Percentiles rank a stretch among this genome's conserved stretches.
Conservation (phyloP, 2,797 vertebrate genomes). For the Syngnathus acus region DNA sequence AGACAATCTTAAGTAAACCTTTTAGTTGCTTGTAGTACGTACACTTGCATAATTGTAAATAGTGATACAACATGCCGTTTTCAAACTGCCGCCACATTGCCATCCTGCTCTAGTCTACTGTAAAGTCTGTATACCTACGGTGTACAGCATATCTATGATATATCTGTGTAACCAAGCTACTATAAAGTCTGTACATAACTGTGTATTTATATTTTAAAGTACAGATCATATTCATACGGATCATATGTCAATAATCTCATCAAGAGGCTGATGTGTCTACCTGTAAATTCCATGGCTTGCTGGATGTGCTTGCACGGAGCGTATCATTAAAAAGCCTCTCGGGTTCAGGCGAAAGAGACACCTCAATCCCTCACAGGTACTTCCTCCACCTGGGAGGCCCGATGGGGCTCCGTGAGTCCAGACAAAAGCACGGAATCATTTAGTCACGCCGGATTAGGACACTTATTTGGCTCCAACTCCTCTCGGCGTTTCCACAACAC, state of each 20-base stretch:
- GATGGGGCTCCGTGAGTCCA: conserved; percentile 20
- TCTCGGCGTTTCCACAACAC: conserved; percentile 39
- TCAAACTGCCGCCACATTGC: too few species aligned
- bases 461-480: conserved; percentile 22
- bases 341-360: conserved; percentile 39
- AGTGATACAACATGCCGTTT: too few species aligned
- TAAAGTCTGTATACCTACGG: too few species aligned
- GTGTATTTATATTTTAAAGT: too few species aligned
- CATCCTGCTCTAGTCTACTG: too few species aligned
- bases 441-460: conserved; percentile 46
- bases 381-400: conserved; percentile 37
- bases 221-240: too few species aligned
- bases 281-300: neutral
- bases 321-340: conserved; percentile 33
- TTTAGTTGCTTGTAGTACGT: neutral
- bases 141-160: too few species aligned
- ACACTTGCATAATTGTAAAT: too few species aligned
- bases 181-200: too few species aligned
- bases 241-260: too few species aligned
- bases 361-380: conserved; percentile 41
- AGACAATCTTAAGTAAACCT: neutral
- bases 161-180: too few species aligned
- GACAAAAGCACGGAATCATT: conserved; percentile 50
- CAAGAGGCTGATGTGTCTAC: neutral
- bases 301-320: conserved; percentile 12